Conservation (phyloP, 2,888 invertebrate species). For the Petrolisthes cinctipes region DNA sequence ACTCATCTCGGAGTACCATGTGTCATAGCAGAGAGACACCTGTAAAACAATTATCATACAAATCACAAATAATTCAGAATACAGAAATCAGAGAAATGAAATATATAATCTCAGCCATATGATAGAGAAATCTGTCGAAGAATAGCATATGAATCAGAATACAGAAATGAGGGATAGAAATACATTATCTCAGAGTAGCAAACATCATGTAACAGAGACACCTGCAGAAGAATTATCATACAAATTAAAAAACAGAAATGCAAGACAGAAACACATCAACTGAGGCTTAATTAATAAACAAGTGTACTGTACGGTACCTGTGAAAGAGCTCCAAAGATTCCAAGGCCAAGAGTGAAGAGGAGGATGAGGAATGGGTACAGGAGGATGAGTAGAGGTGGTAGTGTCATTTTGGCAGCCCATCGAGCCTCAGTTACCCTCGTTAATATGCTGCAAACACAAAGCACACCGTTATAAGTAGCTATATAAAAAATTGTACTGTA, state of each 20-base stretch:
- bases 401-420: slow-evolving; percentile 52
- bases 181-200: too few relatives aligned
- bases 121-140: not conserved
- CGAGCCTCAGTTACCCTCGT: slow-evolving; percentile 61
- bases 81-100: not conserved
- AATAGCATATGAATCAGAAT: not conserved
- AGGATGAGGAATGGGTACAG: slow-evolving; percentile 80
- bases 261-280: not conserved
- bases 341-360: slow-evolving; percentile 77
- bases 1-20: slow-evolving; percentile 80
- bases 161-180: not conserved
- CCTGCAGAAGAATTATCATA: not conserved
- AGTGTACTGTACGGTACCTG: slow-evolving; percentile 70
- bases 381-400: slow-evolving; percentile 79
- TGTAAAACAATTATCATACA: slow-evolving; percentile 22
- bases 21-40: slow-evolving; percentile 77
- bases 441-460: slow-evolving; percentile 48
- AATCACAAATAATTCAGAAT: not conserved
- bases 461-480: not conserved
- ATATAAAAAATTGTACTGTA: not conserved
- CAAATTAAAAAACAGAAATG: not conserved
- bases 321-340: slow-evolving; percentile 77
- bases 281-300: too few relatives aligned
- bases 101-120: not conserved
- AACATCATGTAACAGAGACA: not conserved